Percentiles rank a stretch among this genome's conserved stretches.
Conservation (phyloP, 2,888 invertebrate genomes). For the Dynastes grantii region DNA sequence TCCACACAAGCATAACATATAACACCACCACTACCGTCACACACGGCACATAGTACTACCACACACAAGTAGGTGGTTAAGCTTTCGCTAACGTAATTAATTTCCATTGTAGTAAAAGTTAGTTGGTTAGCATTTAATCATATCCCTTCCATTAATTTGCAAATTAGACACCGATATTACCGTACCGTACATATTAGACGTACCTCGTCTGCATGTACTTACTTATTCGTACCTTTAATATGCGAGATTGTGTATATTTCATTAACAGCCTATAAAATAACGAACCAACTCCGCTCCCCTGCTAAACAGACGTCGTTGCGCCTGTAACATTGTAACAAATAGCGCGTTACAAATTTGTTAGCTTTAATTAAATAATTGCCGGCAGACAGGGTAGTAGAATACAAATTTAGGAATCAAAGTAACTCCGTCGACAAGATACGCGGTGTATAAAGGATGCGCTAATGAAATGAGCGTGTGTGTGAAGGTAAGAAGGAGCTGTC, state of each 20-base stretch:
- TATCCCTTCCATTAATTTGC: constrained; percentile 33
- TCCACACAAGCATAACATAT: background rate
- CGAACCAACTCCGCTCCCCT: background rate
- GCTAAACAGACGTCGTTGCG: too few species aligned
- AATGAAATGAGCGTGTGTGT: too few species aligned
- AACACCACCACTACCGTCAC: background rate
- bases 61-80: background rate
- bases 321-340: constrained; percentile 8
- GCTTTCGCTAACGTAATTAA: constrained; percentile 36
- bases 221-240: background rate
- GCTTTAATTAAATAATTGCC: constrained; percentile 25
- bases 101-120: constrained; percentile 35
- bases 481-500: too few species aligned
- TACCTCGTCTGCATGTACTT: background rate
- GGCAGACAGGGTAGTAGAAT: background rate
- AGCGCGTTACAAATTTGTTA: background rate
- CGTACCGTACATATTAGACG: background rate
- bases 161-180: constrained; percentile 25
- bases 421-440: too few species aligned
- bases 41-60: background rate
- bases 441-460: too few species aligned
- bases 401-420: too few species aligned
- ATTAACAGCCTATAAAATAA: constrained; percentile 23
- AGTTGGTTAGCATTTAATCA: background rate
- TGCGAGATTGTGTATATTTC: constrained; percentile 8